Evolutionary conservation across 30 jellyfish, hydroid and myxozoan genomes (phyloP), one percentile per base, ranked within the genome.

Genomic region (Nemopilema nomurai): DNA sequence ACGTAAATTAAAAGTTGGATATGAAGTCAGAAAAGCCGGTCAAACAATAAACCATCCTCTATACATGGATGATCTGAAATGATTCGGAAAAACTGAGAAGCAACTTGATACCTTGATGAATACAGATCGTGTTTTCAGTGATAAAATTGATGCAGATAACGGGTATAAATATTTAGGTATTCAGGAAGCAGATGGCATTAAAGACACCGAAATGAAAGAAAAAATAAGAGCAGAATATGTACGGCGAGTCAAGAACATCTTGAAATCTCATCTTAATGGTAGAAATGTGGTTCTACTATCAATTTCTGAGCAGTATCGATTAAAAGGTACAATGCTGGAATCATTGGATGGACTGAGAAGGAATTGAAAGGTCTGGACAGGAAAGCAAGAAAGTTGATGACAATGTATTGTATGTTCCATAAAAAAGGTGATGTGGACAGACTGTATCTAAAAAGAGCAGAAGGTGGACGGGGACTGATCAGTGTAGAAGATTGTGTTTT

Each of bases 161-260:
- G 82, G 82, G 68, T 29, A 28, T 24, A 72, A 72, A 72, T 72
- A 72, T 19, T 29, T 72, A 72, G 82, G 82, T 49, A 26, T 72
- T 1, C 67, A 27, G 67, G 82, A 72, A 72, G 62, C 86, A 76
- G 75, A 49, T 24, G 62, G 50, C 75, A 51, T 76, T 32, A 49
- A 62, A 33, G 86, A 76, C 25, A 52, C 57, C 74, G 25, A 76
- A 76, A 76, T 23, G 52, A 76, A 62, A 62, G 86, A 33, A 33
- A 79, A 79, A 62, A n/a, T 79, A 31, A 62, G 80, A 32, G 16
- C 69, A 79, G 89, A 79, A 63, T 79, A 79, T 79, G 71, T 79
- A 31, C 27, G 69, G 73, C 89, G 89, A 62, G 89, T 79, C 1
- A 79, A 18, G 80, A 79, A 63, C 83, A 79, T 79, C 79, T 62